Evolutionary conservation across 2,888 invertebrate species (phyloP).

Genomic region (Sylvicola cinctus): DNA sequence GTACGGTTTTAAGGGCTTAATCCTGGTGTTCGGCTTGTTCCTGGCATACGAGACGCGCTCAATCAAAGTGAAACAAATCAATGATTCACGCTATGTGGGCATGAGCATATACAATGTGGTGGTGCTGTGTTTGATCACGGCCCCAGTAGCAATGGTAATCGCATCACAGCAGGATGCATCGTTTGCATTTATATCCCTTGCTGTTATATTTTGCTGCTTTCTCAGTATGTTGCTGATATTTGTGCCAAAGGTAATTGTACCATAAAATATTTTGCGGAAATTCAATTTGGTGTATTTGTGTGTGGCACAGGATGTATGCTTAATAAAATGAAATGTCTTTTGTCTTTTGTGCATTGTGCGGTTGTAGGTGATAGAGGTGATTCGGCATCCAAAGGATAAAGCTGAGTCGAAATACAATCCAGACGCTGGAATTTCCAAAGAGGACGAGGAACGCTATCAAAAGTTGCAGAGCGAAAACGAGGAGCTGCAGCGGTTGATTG

Average conservation of each 20-base stretch:
- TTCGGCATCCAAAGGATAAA: conserved; percentile 72
- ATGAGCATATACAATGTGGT: conserved; percentile 99
- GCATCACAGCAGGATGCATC: conserved; percentile 94
- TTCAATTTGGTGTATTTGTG: neutral
- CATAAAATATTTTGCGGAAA: neutral
- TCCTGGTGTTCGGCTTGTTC: conserved; percentile 91
- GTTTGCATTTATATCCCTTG: conserved; percentile 88
- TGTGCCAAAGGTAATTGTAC: conserved; percentile 69
- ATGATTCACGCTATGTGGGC: conserved; percentile 94
- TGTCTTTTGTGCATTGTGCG: conserved; percentile 2
- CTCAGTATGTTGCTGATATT: conserved; percentile 97
- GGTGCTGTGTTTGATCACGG: conserved; percentile 91
- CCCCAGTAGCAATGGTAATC: conserved; percentile 93
- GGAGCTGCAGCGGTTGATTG: conserved; percentile 84
- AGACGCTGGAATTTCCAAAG: conserved; percentile 60
- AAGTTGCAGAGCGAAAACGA: conserved; percentile 88
- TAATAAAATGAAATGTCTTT: neutral
- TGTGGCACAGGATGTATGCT: neutral
- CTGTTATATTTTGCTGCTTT: conserved; percentile 95
- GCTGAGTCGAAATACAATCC: conserved; percentile 75
- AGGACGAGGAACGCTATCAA: conserved; percentile 88
- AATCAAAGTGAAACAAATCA: conserved; percentile 90
- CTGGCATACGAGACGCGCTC: conserved; percentile 96
- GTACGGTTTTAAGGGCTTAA: conserved; percentile 91
- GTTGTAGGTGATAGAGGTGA: conserved; percentile 66